Conservation (phyloP, 2,113 vertebrate species). For the Glaucomys volans region DNA sequence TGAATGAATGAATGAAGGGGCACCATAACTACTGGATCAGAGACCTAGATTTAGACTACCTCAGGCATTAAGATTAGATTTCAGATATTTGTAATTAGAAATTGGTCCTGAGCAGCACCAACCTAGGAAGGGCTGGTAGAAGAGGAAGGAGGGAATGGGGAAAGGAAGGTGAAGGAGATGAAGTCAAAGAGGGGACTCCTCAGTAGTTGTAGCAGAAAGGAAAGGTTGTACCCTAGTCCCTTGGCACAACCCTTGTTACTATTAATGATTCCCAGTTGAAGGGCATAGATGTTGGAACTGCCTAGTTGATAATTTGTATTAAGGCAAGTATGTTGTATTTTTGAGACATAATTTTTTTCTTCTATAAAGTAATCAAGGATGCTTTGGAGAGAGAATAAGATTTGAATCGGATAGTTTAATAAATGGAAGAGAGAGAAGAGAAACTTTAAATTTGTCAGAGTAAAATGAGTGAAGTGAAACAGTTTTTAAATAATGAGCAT, state of each 20-base stretch:
- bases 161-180: neutral
- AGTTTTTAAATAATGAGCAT: neutral
- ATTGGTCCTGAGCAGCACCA: neutral
- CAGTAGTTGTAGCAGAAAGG: neutral
- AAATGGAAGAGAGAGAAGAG: neutral
- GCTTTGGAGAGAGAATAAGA: neutral
- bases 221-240: neutral
- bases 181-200: neutral
- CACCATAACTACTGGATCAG: neutral
- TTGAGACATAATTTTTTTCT: neutral
- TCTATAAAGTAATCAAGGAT: conserved; percentile 7
- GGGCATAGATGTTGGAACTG: neutral
- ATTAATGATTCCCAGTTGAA: neutral
- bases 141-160: accelerated
- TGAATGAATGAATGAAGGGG: neutral
- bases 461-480: neutral
- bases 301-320: neutral
- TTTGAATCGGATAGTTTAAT: neutral
- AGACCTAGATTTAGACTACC: neutral
- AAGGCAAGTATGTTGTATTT: conserved; percentile 23
- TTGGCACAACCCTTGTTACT: neutral
- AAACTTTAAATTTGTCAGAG: neutral
- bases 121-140: neutral
- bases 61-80: neutral
- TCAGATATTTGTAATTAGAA: neutral